Percentiles rank a stretch among this genome's conserved stretches.
Evolutionary conservation across 2,113 vertebrate genomes (phyloP).

Genomic region (Plectropomus leopardus): DNA sequence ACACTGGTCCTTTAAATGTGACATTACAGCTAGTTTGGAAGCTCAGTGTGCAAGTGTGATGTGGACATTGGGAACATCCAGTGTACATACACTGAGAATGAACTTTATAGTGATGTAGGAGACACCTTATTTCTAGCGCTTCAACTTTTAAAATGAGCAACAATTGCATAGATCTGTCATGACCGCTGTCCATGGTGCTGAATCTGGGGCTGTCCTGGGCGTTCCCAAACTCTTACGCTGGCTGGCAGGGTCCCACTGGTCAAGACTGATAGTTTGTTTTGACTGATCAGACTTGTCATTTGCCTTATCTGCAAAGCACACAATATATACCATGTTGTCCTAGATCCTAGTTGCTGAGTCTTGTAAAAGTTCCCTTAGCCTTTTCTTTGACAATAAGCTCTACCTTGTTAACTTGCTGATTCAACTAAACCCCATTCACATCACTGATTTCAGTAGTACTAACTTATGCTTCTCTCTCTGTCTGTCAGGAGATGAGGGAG

Average conservation of each 20-base stretch:
- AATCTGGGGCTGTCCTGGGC: background rate
- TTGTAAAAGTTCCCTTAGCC: background rate
- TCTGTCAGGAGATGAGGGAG: constrained; percentile 63
- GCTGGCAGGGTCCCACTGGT: background rate
- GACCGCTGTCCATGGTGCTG: background rate
- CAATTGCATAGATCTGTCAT: background rate
- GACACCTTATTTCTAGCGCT: background rate
- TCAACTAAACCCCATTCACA: constrained; percentile 19
- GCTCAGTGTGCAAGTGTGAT: background rate
- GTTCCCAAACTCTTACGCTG: background rate
- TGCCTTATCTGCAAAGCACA: background rate
- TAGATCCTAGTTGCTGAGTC: background rate
- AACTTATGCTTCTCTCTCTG: constrained; percentile 18
- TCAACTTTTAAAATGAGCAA: background rate
- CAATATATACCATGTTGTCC: background rate
- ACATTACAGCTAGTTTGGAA: too few species aligned
- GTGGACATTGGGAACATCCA: background rate
- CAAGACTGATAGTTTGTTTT: too few species aligned
- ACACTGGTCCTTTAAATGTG: too few species aligned
- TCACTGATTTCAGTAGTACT: constrained; percentile 4
- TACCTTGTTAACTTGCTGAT: background rate
- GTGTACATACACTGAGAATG: background rate
- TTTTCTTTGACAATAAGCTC: too few species aligned
- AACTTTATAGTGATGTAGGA: background rate
- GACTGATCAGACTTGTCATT: too few species aligned